Evolutionary conservation across 2,888 invertebrate genomes (phyloP), one percentile per base, ranked within the genome.

Genomic region (Spilosoma lubricipeda): DNA sequence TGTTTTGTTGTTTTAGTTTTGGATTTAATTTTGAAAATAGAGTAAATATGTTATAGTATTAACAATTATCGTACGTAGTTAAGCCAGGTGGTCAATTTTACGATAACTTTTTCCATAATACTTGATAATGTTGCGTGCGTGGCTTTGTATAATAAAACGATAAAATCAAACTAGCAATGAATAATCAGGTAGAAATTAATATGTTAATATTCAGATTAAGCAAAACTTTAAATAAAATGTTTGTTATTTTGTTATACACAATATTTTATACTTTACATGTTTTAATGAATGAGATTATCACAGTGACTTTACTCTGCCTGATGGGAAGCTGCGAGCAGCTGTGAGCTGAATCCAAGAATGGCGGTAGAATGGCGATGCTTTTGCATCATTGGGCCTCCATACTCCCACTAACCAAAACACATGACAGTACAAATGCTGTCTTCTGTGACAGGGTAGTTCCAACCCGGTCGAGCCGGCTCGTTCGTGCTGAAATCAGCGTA

Each of bases 91-190:
- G 27, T 67, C 42, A 67, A 45, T 42, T 67, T 67, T 80, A 80
- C 80, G 76, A 71, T 78, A 82, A 80, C 72, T 73, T 70, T 63
- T 63, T 30, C 30, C 30, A 63, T 63, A 63, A 30, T 63, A 30
- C 18, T 15, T 30, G 18, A 15, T 63, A 63, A 63, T 63, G 18
- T 63, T 63, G 63, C 63, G 63, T 30, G 9, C 67, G 67, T 27
- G 45, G 27, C 0, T 45, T 67, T 18, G 67, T 30, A 45, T n/a
- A 67, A 20, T 45, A 20, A 45, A 27, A 45, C 27, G 27, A 67
- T 67, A 67, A 67, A 15, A 67, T 67, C 67, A 15, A 27, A 39
- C 27, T 27, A 42, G n/a, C 27, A 27, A 63, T 67, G 39, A 42
- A 30, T 67, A 9, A 67, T 30, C 27, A 67, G 27, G 67, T 18